Percentiles rank a stretch among this genome's conserved stretches.
Evolutionary conservation across 2,113 vertebrate species (phyloP).

Genomic region (Phrynocephalus versicolor): DNA sequence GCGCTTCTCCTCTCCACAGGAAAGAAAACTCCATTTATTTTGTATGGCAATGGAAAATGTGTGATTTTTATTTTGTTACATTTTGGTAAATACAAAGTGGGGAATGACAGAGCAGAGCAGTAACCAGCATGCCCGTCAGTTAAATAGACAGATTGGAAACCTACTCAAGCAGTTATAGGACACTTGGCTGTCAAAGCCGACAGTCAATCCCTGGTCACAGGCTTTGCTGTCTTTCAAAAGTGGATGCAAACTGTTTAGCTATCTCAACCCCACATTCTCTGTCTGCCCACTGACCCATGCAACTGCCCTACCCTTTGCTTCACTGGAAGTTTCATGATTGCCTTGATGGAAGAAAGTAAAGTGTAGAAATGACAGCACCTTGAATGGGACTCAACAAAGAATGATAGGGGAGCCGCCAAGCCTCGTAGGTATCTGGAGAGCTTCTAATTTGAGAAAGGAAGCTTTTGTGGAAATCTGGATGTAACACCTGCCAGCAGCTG

Average conservation of each 20-base stretch:
- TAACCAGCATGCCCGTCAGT: slow-evolving; percentile 64
- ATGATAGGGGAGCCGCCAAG: slow-evolving; percentile 61
- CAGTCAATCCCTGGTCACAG: slow-evolving; percentile 66
- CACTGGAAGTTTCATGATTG: slow-evolving; percentile 74
- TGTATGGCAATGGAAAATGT: slow-evolving; percentile 29
- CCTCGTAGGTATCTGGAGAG: slow-evolving; percentile 57
- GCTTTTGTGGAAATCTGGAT: slow-evolving; percentile 49
- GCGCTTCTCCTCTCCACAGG: slow-evolving; percentile 33
- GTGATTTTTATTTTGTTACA: slow-evolving; percentile 6
- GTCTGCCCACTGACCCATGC: slow-evolving; percentile 78
- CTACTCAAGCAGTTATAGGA: slow-evolving; percentile 57
- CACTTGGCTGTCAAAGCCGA: slow-evolving; percentile 67
- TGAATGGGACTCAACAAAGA: slow-evolving; percentile 68
- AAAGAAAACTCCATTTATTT: slow-evolving; percentile 51
- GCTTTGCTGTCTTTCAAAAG: slow-evolving; percentile 70
- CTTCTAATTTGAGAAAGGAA: slow-evolving; percentile 69
- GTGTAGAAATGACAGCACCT: slow-evolving; percentile 74
- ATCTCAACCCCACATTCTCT: slow-evolving; percentile 63
- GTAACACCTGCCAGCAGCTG: slow-evolving; percentile 63
- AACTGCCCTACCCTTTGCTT: slow-evolving; percentile 69
- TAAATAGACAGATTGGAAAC: slow-evolving; percentile 65
- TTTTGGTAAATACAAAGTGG: slow-evolving; percentile 29
- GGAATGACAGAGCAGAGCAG: slow-evolving; percentile 45
- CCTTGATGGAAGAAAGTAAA: slow-evolving; percentile 72
- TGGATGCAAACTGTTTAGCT: slow-evolving; percentile 67